Base-by-base conservation (phyloP, 2,888 invertebrate genomes). In the Rhingia campestris region DNA sequence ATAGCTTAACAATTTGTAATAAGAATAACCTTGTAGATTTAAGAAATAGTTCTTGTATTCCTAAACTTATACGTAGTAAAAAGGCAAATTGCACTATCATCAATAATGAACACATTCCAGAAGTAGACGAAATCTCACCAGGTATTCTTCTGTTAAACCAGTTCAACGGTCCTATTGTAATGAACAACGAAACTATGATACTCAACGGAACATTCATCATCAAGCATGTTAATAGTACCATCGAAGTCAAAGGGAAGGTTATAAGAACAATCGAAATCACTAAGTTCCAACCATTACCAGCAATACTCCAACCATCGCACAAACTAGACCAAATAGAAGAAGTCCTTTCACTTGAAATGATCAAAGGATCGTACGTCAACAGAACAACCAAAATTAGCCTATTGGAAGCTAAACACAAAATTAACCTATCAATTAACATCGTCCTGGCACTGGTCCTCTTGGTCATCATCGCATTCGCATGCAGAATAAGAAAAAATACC, bases 1-100 rank as follows among this genome's bases (percentile, higher is more conserved):
- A 67, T 32, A 9, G 30, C 4, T 7, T 67, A 32, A 35, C 54
- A 39, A 67, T 67, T n/a, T 66, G 53, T 66, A 49, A 66, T 30
- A 51, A 33, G 6, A 14, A 66, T 32, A 67, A 67, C 30, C 2
- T 67, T 30, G 22, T 66, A 39, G 14, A 66, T 53, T 6, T 66
- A 53, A 39, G 66, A 22, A 51, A 51, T 39, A 53, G 39, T 9
- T 39, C 39, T 9, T 39, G 66, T 22, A 66, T 66, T 22, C 51
- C 66, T 4, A 51, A 9, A 7, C 22, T 66, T 4, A 14, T 66
- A 10, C 51, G 39, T 3, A 30, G 51, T 14, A 9, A 66, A 32
- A 6, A 54, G 33, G 51, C 51, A 9, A 53, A 10, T 3, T 66
- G 66, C 33, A 51, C 51, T n/a, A 32, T 39, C 6, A 32, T 53